Evolutionary conservation across 2,113 vertebrate species (phyloP), one percentile per base, ranked within the genome.

Genomic region (Trochalopteron elliotii): DNA sequence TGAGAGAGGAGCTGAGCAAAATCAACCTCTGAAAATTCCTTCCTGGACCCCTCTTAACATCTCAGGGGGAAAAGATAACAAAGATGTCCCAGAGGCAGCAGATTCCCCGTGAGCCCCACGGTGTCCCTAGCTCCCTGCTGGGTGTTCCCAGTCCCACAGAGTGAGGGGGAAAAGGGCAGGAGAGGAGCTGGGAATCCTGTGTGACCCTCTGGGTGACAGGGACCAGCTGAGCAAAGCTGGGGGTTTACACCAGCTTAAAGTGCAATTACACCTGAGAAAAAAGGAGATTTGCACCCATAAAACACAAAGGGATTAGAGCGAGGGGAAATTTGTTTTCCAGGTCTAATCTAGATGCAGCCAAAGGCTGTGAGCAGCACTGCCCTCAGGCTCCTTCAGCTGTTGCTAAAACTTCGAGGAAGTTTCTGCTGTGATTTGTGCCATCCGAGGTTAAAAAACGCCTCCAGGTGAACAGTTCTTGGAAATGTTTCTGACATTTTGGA

Each of bases 61-160:
- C 55, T 40, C 9, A 1, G 0, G 1, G n/a, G 82, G 65, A 78
- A 82, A 78, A 44, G 71, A 31, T 0, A 88, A 45, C 67, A 50
- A 49, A 74, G 90, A 24, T n/a, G 57, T 33, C 52, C 64, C 15
- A 31, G 39, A 25, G 40, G 52, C 40, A 82, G 60, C 61, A 25
- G 12, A 20, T 3, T 22, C 49, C 35, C n/a, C 11, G 8, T 59
- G 35, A 37, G 24, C 11, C n/a, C 59, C 60, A 40, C 5, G 9
- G 24, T 4, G 12, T 27, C 39, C 4, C 72, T n/a, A 72, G 15
- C 5, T 7, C 24, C 20, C 40, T 75, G 28, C 40, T 1, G 1
- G 78, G 3, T 9, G 40, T 8, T 42, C 57, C n/a, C 17, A 14
- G 85, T 3, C 13, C 88, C 65, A 33, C 27, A 13, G 1, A 69